Evolutionary conservation across 2,797 vertebrate genomes (phyloP).

Genomic region (Acridotheres tristis): DNA sequence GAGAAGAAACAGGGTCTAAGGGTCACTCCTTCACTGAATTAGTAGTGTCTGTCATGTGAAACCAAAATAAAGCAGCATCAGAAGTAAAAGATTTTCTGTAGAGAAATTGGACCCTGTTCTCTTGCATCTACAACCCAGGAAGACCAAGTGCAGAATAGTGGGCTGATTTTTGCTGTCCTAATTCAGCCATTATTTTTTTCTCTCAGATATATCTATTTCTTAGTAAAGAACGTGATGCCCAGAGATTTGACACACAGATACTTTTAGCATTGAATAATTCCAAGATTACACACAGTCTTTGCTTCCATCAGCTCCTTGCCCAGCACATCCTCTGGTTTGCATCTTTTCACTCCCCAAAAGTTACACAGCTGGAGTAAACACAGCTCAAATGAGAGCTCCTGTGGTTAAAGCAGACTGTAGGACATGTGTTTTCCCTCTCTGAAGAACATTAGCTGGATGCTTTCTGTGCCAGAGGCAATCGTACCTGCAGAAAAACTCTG

Average conservation of each 20-base stretch:
- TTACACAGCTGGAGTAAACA: slow-evolving; percentile 7
- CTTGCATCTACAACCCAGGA: slow-evolving; percentile 77
- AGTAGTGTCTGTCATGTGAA: slow-evolving; percentile 92
- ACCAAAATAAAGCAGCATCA: slow-evolving; percentile 90
- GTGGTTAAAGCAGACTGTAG: background rate
- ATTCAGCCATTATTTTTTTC: slow-evolving; percentile 23
- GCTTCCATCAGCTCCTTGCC: background rate
- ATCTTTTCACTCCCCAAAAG: background rate
- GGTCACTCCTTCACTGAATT: slow-evolving; percentile 90
- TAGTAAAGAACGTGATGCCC: background rate
- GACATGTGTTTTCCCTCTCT: background rate
- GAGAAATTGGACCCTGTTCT: slow-evolving; percentile 75
- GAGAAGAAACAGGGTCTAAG: slow-evolving; percentile 75
- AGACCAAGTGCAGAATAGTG: slow-evolving; percentile 85
- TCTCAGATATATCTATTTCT: background rate
- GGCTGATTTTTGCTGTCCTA: slow-evolving; percentile 79
- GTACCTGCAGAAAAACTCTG: background rate
- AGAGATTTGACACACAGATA: background rate
- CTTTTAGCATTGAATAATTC: background rate
- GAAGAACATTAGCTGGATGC: background rate
- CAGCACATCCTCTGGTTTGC: background rate
- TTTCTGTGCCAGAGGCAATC: slow-evolving; percentile 14
- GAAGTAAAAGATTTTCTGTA: slow-evolving; percentile 85
- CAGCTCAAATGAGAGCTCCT: background rate
- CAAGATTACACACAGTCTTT: background rate